Conservation (phyloP, 2,888 invertebrate genomes). For the Cheiracanthium punctorium region DNA sequence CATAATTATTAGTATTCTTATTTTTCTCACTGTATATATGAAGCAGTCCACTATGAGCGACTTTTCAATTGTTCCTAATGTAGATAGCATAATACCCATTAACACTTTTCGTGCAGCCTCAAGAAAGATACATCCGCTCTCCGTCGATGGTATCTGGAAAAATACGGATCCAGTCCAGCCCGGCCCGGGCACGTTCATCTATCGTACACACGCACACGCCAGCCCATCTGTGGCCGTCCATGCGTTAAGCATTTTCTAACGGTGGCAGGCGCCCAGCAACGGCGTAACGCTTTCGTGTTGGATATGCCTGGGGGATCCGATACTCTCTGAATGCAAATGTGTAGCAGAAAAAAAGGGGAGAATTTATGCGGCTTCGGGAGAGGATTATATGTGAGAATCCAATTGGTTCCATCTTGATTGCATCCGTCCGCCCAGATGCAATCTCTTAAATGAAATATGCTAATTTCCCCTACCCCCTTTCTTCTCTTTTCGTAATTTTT, state of each 20-base stretch:
- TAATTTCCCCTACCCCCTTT: too few species aligned
- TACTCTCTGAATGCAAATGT: conserved; percentile 4
- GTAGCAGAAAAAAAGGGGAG: not conserved
- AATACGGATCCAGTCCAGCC: not conserved
- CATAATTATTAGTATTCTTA: too few species aligned
- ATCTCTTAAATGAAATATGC: too few species aligned
- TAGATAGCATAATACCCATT: not conserved
- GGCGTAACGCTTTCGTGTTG: not conserved
- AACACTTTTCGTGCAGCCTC: not conserved
- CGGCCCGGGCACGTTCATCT: not conserved
- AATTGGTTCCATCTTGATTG: too few species aligned
- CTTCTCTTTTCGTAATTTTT: too few species aligned
- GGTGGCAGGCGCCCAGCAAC: not conserved
- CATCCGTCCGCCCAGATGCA: too few species aligned
- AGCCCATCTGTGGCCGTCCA: not conserved
- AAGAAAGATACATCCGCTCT: not conserved
- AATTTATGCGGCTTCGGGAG: not conserved
- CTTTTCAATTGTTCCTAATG: too few species aligned
- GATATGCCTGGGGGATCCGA: not conserved
- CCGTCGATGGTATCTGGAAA: not conserved
- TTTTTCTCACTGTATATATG: too few species aligned
- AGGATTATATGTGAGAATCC: not conserved
- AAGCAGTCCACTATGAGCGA: too few species aligned
- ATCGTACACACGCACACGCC: not conserved
- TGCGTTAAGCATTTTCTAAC: not conserved